Evolutionary conservation across 2,797 vertebrate genomes (phyloP), one percentile per base, ranked within the genome.

Genomic region (Taenioides sp.): DNA sequence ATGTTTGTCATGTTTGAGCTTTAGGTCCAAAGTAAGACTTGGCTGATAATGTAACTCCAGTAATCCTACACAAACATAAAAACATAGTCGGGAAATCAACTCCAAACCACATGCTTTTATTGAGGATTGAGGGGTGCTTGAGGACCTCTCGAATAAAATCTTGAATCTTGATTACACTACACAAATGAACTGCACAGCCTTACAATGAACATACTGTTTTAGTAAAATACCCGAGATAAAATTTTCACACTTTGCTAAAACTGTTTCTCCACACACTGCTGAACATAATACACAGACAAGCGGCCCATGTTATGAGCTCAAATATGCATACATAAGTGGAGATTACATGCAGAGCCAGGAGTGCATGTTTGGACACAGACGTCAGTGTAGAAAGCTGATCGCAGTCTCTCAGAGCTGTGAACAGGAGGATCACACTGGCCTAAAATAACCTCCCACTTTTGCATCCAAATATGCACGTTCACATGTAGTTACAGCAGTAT

Each of bases 321-420:
- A 80, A 80, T 57, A 79, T 52, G 66, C 74, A 70, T 60, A 73
- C 25, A 67, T 73, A 72, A 73, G 59, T 67, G 60, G 69, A 76
- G 67, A 64, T 65, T 62, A 65, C 70, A 75, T 52, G 72, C 60
- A 55, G 40, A 75, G 75, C 77, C 81, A 81, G 75, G 74, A 80
- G 72, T 75, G 80, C 78, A 87, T 88, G 86, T 84, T 87, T 86
- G 80, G 81, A 86, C 80, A 67, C 79, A 78, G 83, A 86, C 80
- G 85, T 88, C 84, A 87, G 78, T 78, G 80, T 70, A 78, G 85
- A 86, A 85, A 91, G 83, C 78, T 85, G 86, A 89, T 87, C 86
- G 80, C 82, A 81, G 81, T 81, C 86, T 84, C 80, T 75, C 80
- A 37, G 67, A 84, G 86, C 84, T 85, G 88, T 72, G 74, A 80